phyloP scores from a whole-genome alignment of 1,140 invertebrate species.

The Dreissena rostriformis region DNA sequence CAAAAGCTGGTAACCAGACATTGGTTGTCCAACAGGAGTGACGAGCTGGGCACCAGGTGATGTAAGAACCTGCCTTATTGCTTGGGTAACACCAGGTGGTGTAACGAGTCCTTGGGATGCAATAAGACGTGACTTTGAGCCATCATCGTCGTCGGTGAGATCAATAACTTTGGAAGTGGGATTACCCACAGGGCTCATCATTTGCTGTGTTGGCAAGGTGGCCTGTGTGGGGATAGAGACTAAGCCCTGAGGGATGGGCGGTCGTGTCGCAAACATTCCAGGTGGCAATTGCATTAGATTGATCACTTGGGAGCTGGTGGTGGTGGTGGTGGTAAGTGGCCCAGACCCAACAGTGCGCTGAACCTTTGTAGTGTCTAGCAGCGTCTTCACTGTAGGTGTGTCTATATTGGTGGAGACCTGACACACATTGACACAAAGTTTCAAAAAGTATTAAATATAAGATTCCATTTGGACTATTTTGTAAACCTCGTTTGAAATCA shows the following conservation, averaged over 20 bases:
- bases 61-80: slow-evolving; percentile 29
- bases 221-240: slow-evolving; percentile 14
- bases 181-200: background rate
- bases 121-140: slow-evolving; percentile 24
- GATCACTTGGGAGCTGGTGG: slow-evolving; percentile 16
- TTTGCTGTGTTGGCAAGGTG: background rate
- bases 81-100: background rate
- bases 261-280: background rate
- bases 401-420: slow-evolving; percentile 18
- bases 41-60: background rate
- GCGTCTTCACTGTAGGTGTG: slow-evolving; percentile 50
- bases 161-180: slow-evolving; percentile 45
- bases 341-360: slow-evolving; percentile 37
- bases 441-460: background rate
- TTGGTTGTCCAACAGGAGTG: too few relatives aligned
- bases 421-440: background rate
- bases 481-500: background rate
- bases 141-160: slow-evolving; percentile 54
- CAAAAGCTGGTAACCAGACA: slow-evolving; percentile 40
- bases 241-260: slow-evolving; percentile 2
- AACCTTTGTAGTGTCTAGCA: slow-evolving; percentile 45
- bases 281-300: slow-evolving; percentile 14
- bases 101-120: background rate
- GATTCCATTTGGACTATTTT: background rate
- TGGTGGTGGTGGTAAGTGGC: background rate